Conservation (phyloP, 1,140 invertebrate genomes). For the Leucophenga varia region DNA sequence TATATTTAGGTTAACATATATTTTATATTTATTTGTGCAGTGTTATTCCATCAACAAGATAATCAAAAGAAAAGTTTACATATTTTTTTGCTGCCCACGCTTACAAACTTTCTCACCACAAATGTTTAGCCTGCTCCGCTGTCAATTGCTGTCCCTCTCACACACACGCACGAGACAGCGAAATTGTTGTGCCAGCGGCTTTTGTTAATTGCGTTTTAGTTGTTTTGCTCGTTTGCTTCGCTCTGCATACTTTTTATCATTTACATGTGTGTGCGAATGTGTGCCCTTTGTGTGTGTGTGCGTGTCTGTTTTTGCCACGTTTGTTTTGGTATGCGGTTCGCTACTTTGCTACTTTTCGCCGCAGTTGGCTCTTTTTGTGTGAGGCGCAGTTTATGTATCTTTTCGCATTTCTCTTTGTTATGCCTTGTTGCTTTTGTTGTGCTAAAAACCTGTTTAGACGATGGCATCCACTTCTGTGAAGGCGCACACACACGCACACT, state of each 20-base stretch:
- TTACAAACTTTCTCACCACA: no score
- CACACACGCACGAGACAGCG: no score
- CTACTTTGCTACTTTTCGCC: slow-evolving; percentile 22
- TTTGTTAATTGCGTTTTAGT: slow-evolving; percentile 44
- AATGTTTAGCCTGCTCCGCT: no score
- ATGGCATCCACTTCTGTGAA: slow-evolving; percentile 18
- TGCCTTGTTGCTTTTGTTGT: slow-evolving; percentile 17
- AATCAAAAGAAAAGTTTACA: no score
- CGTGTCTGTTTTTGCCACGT: slow-evolving; percentile 22
- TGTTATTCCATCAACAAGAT: no score
- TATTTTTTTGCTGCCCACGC: no score
- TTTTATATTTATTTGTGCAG: no score
- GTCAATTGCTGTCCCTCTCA: no score
- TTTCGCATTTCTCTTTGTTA: slow-evolving; percentile 32
- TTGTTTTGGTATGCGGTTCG: slow-evolving; percentile 44
- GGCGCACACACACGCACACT: not conserved
- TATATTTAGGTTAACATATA: no score
- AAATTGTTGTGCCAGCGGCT: no score
- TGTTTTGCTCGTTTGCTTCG: slow-evolving; percentile 48
- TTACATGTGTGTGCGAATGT: not conserved
- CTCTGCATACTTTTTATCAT: slow-evolving; percentile 25
- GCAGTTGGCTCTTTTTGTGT: slow-evolving; percentile 19
- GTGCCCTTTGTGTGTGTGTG: no score
- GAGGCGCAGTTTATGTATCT: slow-evolving; percentile 9
- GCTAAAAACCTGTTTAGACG: slow-evolving; percentile 40